phyloP scores from a whole-genome alignment of 1,140 invertebrate genomes.

The Platorchestia sp. region DNA sequence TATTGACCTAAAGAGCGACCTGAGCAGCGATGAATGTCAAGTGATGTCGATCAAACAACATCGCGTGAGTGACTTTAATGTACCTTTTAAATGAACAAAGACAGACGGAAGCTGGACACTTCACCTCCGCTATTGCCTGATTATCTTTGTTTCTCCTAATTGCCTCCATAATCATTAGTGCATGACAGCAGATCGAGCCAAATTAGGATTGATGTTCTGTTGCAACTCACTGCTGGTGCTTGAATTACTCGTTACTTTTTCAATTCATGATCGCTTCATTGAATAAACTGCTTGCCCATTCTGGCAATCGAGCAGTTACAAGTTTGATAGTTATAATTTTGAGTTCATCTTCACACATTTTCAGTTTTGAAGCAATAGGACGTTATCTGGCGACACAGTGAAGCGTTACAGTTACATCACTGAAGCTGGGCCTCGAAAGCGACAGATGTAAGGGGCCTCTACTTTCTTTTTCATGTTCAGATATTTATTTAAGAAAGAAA shows the following conservation, averaged over 20 bases:
- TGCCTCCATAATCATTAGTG: not conserved
- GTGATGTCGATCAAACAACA: not conserved
- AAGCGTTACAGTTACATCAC: too few relatives aligned
- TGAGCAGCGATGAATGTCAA: not conserved
- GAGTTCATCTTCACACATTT: not conserved
- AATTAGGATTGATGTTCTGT: not conserved
- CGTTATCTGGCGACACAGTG: too few relatives aligned
- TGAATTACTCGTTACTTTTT: not conserved
- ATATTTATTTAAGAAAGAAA: too few relatives aligned
- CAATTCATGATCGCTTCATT: not conserved
- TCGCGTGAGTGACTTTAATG: not conserved
- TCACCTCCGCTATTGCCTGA: not conserved
- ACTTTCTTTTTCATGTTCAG: too few relatives aligned
- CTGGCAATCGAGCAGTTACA: not conserved
- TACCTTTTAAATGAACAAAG: not conserved
- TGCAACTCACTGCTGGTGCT: not conserved
- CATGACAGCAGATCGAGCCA: not conserved
- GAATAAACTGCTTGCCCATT: not conserved
- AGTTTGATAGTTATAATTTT: not conserved
- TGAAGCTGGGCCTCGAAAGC: too few relatives aligned
- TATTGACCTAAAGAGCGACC: not conserved
- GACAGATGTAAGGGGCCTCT: too few relatives aligned
- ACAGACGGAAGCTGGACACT: not conserved
- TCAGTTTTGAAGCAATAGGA: not conserved
- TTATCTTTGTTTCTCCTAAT: not conserved